Conservation (phyloP, 1,140 invertebrate genomes). For the Prorops nasuta region DNA sequence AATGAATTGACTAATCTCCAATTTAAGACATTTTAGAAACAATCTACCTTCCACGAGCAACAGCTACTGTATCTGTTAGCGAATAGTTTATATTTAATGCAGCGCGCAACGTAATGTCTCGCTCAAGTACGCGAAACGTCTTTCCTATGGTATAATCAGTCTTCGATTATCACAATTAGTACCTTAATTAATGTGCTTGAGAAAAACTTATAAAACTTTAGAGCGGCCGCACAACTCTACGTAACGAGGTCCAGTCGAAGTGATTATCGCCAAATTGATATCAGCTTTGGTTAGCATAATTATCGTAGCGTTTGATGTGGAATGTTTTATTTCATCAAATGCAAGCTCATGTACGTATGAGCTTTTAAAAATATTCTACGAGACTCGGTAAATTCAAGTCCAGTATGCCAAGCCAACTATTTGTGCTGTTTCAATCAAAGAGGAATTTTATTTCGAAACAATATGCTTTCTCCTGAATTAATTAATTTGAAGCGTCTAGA, state of each 20-base stretch:
- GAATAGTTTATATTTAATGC: slow-evolving; percentile 16
- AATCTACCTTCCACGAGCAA: slow-evolving; percentile 22
- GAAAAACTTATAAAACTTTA: slow-evolving; percentile 15
- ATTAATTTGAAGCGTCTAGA: too few species aligned
- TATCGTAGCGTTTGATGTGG: slow-evolving; percentile 46
- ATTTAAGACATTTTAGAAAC: slow-evolving; percentile 16
- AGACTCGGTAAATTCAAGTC: slow-evolving; percentile 25
- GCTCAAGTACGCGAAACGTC: slow-evolving; percentile 35
- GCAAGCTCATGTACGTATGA: slow-evolving; percentile 31
- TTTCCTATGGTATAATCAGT: slow-evolving; percentile 46
- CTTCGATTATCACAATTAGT: slow-evolving; percentile 39
- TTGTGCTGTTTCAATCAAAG: slow-evolving; percentile 9
- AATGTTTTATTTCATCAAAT: slow-evolving; percentile 32
- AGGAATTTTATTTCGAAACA: slow-evolving; percentile 28
- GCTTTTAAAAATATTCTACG: slow-evolving; percentile 37
- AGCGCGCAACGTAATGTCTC: slow-evolving; percentile 12
- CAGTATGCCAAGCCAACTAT: slow-evolving; percentile 45
- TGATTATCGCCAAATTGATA: slow-evolving; percentile 46
- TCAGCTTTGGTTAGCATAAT: slow-evolving; percentile 43
- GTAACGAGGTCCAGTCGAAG: slow-evolving; percentile 37
- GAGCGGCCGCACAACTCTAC: slow-evolving; percentile 35
- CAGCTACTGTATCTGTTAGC: slow-evolving; percentile 25
- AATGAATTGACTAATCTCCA: slow-evolving; percentile 20
- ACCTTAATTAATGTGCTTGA: slow-evolving; percentile 42
- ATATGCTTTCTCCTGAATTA: slow-evolving; percentile 16